phyloP scores from a whole-genome alignment of 1,140 invertebrate genomes.

The Paraescarpia echinospica region DNA sequence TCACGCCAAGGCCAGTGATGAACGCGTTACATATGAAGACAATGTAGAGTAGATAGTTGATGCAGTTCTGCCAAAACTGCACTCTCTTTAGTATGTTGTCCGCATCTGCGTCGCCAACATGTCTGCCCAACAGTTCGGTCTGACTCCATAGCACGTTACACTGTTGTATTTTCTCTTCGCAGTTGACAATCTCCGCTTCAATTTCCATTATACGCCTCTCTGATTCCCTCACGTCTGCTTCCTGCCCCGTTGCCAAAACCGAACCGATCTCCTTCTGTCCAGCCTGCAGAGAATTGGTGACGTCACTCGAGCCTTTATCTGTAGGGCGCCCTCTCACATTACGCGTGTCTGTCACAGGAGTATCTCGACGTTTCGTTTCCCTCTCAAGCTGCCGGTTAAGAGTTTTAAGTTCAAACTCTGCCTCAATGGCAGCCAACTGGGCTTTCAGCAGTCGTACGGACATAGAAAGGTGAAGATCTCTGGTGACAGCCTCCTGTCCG shows the following conservation, averaged over 20 bases:
- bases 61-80: conserved; percentile 16
- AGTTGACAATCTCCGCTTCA: background rate
- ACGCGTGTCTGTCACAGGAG: no score
- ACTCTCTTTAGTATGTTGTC: background rate
- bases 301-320: no score
- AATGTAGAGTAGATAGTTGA: conserved; percentile 19
- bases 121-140: background rate
- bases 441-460: background rate
- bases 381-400: background rate
- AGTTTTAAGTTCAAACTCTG: background rate
- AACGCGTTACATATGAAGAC: conserved; percentile 21
- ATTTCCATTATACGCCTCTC: background rate
- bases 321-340: no score
- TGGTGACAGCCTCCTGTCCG: background rate
- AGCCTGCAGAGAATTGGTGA: background rate
- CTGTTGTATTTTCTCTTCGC: background rate
- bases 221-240: background rate
- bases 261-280: background rate
- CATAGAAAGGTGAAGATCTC: background rate
- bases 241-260: background rate
- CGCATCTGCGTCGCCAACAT: background rate
- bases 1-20: conserved; percentile 14
- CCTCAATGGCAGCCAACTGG: background rate
- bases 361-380: background rate
- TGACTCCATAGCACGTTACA: background rate